Percentiles rank a stretch among this genome's conserved stretches.
These are phyloP conservation scores for Coreius guichenoti DNA, from an alignment of 2,797 vertebrate genomes.

Conservation along the genomic window DNA sequence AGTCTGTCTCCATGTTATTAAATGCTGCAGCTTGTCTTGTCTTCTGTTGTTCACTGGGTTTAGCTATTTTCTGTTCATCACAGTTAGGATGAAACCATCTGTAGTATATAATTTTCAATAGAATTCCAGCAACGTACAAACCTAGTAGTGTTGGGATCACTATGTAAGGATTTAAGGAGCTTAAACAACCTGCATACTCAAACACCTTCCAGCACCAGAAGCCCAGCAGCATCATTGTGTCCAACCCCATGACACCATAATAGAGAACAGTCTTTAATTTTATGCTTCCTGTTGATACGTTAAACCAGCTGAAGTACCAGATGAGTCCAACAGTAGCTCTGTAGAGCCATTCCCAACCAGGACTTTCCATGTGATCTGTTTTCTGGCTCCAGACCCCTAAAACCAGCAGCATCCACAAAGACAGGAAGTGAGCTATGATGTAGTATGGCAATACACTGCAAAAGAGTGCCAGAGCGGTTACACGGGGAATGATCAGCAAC, in stretches of 20 bases:
- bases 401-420: constrained; percentile 81
- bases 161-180: background rate
- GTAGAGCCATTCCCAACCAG: constrained; percentile 80
- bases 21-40: background rate
- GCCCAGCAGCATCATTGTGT: constrained; percentile 74
- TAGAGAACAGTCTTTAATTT: constrained; percentile 76
- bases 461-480: constrained; percentile 82
- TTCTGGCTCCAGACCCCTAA: constrained; percentile 77
- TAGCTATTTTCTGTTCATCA: background rate
- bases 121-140: constrained; percentile 76
- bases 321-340: constrained; percentile 81
- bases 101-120: constrained; percentile 80
- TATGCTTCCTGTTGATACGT: constrained; percentile 72
- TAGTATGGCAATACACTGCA: constrained; percentile 77
- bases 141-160: background rate
- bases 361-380: constrained; percentile 81
- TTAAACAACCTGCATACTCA: background rate
- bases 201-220: constrained; percentile 72
- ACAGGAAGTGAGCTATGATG: constrained; percentile 80
- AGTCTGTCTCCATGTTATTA: background rate
- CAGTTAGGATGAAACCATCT: constrained; percentile 77
- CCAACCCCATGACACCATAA: constrained; percentile 75
- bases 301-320: constrained; percentile 94
- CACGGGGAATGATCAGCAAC: constrained; percentile 81
- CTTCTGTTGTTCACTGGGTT: background rate